Evolutionary conservation across 2,888 invertebrate species (phyloP).

Genomic region (Deilephila elpenor): DNA sequence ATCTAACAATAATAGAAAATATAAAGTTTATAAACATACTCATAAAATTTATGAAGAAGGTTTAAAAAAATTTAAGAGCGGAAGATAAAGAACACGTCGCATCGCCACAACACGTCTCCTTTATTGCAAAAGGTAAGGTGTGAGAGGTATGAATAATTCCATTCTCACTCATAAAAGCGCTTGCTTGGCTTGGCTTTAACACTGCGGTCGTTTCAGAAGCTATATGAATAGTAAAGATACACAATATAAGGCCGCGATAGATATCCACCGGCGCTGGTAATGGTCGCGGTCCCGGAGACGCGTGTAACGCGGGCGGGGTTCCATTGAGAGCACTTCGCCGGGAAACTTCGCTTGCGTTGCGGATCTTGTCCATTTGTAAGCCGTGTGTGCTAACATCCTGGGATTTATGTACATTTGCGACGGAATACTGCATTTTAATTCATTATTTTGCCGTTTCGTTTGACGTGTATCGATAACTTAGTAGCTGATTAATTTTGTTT

Average conservation of each 20-base stretch:
- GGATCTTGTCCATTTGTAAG: slow-evolving; percentile 39
- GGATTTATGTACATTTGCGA: slow-evolving; percentile 33
- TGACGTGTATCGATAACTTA: neutral
- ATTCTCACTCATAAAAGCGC: neutral
- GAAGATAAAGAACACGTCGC: neutral
- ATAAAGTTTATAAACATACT: no score
- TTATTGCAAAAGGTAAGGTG: neutral
- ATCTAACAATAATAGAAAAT: no score
- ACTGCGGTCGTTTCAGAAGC: neutral
- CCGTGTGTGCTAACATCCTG: slow-evolving; percentile 46
- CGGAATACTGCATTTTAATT: slow-evolving; percentile 3
- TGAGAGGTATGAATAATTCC: neutral
- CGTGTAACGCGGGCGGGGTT: slow-evolving; percentile 45
- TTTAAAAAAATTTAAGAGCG: neutral
- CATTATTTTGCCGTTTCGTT: slow-evolving; percentile 3
- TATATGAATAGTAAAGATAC: neutral
- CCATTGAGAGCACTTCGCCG: slow-evolving; percentile 47
- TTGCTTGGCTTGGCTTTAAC: neutral
- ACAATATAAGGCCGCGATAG: slow-evolving; percentile 36
- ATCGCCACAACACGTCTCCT: neutral
- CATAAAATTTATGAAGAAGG: no score
- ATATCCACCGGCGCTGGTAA: slow-evolving; percentile 57
- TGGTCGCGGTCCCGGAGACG: slow-evolving; percentile 61
- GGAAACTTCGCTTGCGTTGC: slow-evolving; percentile 48
- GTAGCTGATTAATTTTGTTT: neutral